phyloP scores from a whole-genome alignment of 2,888 invertebrate genomes.

The Orchesellides sinensis region DNA sequence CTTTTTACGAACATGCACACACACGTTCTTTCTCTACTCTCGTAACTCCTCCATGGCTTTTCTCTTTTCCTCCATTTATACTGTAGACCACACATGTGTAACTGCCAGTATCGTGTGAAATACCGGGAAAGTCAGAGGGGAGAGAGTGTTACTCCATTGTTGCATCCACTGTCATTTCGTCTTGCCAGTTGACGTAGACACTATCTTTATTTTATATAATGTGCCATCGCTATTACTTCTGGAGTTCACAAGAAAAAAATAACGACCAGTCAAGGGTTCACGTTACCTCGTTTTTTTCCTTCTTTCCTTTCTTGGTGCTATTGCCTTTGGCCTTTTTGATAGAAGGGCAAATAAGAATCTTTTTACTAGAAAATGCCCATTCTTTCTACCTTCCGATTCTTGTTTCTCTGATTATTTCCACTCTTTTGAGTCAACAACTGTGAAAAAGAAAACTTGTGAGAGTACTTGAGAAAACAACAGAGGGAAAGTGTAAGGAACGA shows the following conservation, averaged over 20 bases:
- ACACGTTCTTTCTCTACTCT: slow-evolving; percentile 12
- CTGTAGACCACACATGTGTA: slow-evolving; percentile 52
- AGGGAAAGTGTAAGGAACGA: background rate
- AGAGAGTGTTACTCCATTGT: slow-evolving; percentile 50
- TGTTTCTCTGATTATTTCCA: background rate
- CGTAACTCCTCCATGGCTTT: background rate
- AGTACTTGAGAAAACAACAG: background rate
- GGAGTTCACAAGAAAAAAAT: slow-evolving; percentile 1
- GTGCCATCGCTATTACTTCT: too few relatives aligned
- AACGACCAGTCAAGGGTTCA: slow-evolving; percentile 4
- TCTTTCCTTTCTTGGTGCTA: background rate
- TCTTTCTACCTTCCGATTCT: background rate
- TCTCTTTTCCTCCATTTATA: slow-evolving; percentile 29
- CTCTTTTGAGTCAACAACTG: background rate
- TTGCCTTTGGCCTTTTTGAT: slow-evolving; percentile 55
- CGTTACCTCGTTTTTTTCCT: slow-evolving; percentile 12
- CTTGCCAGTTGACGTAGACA: slow-evolving; percentile 10
- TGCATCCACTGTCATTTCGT: slow-evolving; percentile 32
- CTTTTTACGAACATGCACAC: too few relatives aligned
- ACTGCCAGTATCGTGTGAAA: slow-evolving; percentile 63
- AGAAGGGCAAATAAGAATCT: slow-evolving; percentile 25
- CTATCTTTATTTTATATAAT: slow-evolving; percentile 8
- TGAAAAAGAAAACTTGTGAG: background rate
- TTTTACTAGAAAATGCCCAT: background rate
- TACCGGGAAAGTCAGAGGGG: slow-evolving; percentile 64